phyloP scores from a whole-genome alignment of 2,888 invertebrate species.

The Archaeoteleia sp. region DNA sequence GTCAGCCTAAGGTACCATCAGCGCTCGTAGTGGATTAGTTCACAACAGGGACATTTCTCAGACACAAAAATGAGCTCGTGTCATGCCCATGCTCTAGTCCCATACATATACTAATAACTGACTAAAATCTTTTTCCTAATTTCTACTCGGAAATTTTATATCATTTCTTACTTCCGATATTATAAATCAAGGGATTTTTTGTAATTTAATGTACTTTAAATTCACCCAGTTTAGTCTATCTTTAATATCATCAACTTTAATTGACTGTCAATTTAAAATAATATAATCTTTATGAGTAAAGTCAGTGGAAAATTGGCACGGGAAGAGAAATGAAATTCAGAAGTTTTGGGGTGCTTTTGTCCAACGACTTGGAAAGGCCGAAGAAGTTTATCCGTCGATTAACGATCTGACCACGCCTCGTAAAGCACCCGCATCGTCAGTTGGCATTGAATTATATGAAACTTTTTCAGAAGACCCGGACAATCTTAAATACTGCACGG shows the following conservation, averaged over 20 bases:
- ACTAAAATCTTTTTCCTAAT: too few species aligned
- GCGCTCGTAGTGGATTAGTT: too few species aligned
- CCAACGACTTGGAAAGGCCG: constrained; percentile 39
- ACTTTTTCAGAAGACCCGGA: constrained; percentile 33
- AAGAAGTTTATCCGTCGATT: constrained; percentile 44
- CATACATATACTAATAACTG: too few species aligned
- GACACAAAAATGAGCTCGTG: too few species aligned
- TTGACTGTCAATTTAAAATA: constrained; percentile 22
- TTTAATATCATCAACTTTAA: constrained; percentile 12
- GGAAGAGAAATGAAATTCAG: constrained; percentile 28
- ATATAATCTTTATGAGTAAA: constrained; percentile 28
- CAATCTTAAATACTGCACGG: constrained; percentile 6
- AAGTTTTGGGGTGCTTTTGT: constrained; percentile 38
- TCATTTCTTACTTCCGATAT: not conserved
- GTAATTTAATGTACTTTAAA: too few species aligned
- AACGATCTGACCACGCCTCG: constrained; percentile 49
- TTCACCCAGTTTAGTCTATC: not conserved
- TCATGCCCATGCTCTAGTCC: too few species aligned
- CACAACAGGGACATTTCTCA: too few species aligned
- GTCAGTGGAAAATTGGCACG: constrained; percentile 5
- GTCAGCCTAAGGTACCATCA: too few species aligned
- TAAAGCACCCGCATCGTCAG: constrained; percentile 24
- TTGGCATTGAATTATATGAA: constrained; percentile 31
- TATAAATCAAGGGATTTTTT: not conserved
- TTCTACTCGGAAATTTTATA: too few species aligned